Evolutionary conservation across 2,113 vertebrate species (phyloP).

Genomic region (Siniperca knerii): DNA sequence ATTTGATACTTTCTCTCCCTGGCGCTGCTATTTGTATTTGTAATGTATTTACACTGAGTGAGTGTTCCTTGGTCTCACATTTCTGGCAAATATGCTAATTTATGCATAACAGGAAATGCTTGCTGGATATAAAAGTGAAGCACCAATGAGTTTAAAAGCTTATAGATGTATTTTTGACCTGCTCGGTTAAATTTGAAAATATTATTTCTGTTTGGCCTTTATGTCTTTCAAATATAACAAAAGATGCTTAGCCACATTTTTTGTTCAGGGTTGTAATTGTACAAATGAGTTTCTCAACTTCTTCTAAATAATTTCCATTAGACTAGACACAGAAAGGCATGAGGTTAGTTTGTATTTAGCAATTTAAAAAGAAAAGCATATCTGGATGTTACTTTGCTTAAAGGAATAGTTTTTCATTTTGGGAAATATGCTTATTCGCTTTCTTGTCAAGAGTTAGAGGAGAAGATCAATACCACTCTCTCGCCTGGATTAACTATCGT

Average conservation of each 20-base stretch:
- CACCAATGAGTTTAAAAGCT: slow-evolving; percentile 11
- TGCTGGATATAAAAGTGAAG: slow-evolving; percentile 14
- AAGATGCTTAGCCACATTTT: not conserved
- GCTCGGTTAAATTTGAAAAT: not conserved
- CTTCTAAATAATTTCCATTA: not conserved
- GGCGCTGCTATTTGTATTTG: not conserved
- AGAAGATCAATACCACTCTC: not conserved
- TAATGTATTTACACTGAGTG: slow-evolving; percentile 4
- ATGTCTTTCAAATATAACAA: not conserved
- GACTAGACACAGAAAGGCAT: not conserved
- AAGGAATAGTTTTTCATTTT: not conserved
- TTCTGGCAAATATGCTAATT: slow-evolving; percentile 15
- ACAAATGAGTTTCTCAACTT: not conserved
- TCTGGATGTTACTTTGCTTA: not conserved
- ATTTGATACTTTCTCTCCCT: not conserved
- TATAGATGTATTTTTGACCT: not conserved
- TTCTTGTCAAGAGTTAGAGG: not conserved
- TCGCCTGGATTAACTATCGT: not conserved
- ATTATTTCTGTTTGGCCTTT: not conserved
- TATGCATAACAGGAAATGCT: slow-evolving; percentile 7
- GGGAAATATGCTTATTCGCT: too few species aligned
- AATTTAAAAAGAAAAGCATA: not conserved
- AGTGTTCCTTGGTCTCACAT: not conserved
- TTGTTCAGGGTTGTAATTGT: not conserved
- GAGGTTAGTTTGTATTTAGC: not conserved